Percentiles rank a stretch among this genome's conserved stretches.
Evolutionary conservation across 2,113 vertebrate genomes (phyloP).

Genomic region (Coptodon bakossiorum): DNA sequence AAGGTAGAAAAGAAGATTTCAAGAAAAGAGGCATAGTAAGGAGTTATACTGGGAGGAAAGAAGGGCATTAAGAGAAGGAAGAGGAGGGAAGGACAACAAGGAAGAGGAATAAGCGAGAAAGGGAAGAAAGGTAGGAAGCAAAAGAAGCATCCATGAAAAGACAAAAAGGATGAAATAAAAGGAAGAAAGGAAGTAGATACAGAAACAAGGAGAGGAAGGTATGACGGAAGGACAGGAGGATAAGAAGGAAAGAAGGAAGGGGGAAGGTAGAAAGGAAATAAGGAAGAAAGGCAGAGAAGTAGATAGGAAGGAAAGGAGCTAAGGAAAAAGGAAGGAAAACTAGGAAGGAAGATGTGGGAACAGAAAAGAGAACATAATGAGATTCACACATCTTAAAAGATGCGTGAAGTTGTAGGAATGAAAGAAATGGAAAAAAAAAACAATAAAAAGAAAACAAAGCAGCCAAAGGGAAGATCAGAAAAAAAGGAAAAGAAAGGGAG

Average conservation of each 20-base stretch:
- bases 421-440: accelerated
- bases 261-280: background rate
- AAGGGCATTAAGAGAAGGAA: background rate
- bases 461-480: background rate
- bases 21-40: background rate
- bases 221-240: background rate
- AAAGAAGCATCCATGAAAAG: background rate
- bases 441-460: background rate
- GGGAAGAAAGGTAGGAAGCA: background rate
- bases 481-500: background rate
- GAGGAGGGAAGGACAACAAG: background rate
- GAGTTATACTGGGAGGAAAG: background rate
- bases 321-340: background rate
- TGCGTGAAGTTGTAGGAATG: background rate
- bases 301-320: background rate
- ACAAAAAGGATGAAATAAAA: background rate
- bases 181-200: background rate
- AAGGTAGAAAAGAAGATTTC: background rate
- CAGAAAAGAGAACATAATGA: background rate
- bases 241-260: background rate
- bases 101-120: background rate
- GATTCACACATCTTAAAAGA: background rate
- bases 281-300: background rate
- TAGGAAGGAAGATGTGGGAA: background rate
- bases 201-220: background rate